These are phyloP conservation scores for Adoxophyes honmai DNA, from an alignment of 1,140 invertebrate species.

Conservation along the genomic window DNA sequence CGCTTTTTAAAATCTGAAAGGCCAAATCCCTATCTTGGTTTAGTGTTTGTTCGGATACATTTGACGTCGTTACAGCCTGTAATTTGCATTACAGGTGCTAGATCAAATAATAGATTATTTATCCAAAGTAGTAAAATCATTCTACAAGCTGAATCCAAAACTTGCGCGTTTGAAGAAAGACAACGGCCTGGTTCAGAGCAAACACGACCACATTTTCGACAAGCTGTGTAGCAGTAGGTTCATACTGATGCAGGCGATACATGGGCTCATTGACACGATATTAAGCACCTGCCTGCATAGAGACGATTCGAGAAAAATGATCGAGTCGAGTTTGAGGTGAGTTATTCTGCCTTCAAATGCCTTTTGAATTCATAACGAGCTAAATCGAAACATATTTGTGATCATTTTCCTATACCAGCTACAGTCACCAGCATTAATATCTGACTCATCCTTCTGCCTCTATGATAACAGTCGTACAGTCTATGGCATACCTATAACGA, in stretches of 20 bases:
- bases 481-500: too few relatives aligned
- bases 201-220: conserved; percentile 65
- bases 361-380: too few relatives aligned
- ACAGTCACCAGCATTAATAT: too few relatives aligned
- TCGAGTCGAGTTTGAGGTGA: conserved; percentile 72
- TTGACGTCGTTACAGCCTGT: not conserved
- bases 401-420: too few relatives aligned
- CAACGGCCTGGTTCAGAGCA: conserved; percentile 53
- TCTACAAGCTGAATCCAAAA: conserved; percentile 73
- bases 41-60: too few relatives aligned
- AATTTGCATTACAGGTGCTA: conserved; percentile 53
- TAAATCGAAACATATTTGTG: too few relatives aligned
- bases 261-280: conserved; percentile 60
- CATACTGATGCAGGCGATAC: conserved; percentile 63
- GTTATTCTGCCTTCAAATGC: not conserved
- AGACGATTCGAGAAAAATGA: conserved; percentile 71
- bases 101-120: conserved; percentile 73
- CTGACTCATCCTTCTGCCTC: too few relatives aligned
- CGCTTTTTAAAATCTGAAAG: too few relatives aligned
- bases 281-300: conserved; percentile 66
- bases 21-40: too few relatives aligned
- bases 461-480: too few relatives aligned
- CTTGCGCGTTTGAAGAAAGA: conserved; percentile 65
- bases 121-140: conserved; percentile 69
- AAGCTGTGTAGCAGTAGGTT: conserved; percentile 66